Base-by-base conservation (phyloP, 2,113 vertebrate genomes). In the Vulpes ferrilata region DNA sequence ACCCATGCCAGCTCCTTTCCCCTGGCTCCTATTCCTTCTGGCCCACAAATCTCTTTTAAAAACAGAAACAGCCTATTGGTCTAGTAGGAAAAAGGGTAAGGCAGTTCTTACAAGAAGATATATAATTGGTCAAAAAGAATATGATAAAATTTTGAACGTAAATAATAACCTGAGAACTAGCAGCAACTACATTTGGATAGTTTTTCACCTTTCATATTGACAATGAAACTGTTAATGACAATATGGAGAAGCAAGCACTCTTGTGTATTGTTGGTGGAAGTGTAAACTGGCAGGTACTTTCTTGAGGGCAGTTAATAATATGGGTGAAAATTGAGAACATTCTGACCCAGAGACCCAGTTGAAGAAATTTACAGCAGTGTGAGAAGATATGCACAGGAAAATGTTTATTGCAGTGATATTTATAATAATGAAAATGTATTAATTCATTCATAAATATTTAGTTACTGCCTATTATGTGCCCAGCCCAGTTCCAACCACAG, bases 1-100 rank as follows among this genome's bases (percentile, higher is more conserved):
- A 27, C 2, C 0, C 4, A 4, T 8, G 35, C 35, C 82, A n/a
- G 20, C 64, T 81, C 43, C 76, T 11, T 59, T 12, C 7, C 13
- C 38, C 35, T 27, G 3, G 4, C 12, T 30, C 23, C 43, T 35
- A 12, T 57, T 88, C 55, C 93, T 71, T 23, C 0, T 71, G 87
- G 94, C 13, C 74, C 19, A 2, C 60, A 92, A 67, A 85, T 88
- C 22, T 19, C 48, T 86, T 76, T 97, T 74, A 20, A 60, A 96
- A 96, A 76, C 27, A 32, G 73, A 53, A 82, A 82, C 65, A 92
- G 48, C 12, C 13, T 7, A 65, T 2, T 11, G 95, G 62, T 20
- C 73, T 7, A 88, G 6, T 93, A 73, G 76, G 83, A 92, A 35
- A 96, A 88, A 16, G 69, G 27, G 78, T 91, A 38, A 79, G 69